Evolutionary conservation across 2,113 vertebrate genomes (phyloP).

Genomic region (Spheniscus mendiculus): DNA sequence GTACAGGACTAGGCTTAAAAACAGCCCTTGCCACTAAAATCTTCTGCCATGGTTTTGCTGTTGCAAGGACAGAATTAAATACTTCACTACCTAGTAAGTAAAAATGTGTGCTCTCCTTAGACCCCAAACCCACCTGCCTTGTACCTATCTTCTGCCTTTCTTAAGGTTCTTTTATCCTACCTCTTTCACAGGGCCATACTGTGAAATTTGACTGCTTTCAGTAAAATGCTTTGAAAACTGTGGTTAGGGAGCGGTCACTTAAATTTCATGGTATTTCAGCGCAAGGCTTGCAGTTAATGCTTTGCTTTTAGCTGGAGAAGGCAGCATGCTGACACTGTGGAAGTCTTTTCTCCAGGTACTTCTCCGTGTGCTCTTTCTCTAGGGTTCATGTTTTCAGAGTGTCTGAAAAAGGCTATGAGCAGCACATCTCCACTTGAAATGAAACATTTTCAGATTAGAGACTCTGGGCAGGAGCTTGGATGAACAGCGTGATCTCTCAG

Average conservation of each 20-base stretch:
- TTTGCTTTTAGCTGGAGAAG: background rate
- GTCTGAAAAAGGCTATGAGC: background rate
- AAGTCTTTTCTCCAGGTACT: background rate
- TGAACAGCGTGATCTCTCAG: background rate
- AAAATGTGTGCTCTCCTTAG: background rate
- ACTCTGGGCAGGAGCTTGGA: background rate
- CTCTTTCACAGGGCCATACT: background rate
- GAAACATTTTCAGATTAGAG: background rate
- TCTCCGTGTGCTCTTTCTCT: background rate
- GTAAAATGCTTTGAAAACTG: background rate
- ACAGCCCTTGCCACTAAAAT: background rate
- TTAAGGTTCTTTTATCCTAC: background rate
- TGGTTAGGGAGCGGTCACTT: background rate
- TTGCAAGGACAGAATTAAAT: background rate
- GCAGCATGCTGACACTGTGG: accelerated
- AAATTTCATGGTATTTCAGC: background rate
- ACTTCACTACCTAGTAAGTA: background rate
- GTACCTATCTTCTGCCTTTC: background rate
- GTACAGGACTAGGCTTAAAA: background rate
- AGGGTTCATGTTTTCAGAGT: background rate
- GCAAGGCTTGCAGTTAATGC: background rate
- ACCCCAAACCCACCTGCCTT: no score
- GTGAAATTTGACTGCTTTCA: background rate
- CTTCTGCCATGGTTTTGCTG: accelerated
- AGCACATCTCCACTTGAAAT: background rate